Percentiles rank a stretch among this genome's conserved stretches.
These are phyloP conservation scores for Lagodon rhomboides DNA, from an alignment of 2,797 vertebrate species.

Conservation along the genomic window DNA sequence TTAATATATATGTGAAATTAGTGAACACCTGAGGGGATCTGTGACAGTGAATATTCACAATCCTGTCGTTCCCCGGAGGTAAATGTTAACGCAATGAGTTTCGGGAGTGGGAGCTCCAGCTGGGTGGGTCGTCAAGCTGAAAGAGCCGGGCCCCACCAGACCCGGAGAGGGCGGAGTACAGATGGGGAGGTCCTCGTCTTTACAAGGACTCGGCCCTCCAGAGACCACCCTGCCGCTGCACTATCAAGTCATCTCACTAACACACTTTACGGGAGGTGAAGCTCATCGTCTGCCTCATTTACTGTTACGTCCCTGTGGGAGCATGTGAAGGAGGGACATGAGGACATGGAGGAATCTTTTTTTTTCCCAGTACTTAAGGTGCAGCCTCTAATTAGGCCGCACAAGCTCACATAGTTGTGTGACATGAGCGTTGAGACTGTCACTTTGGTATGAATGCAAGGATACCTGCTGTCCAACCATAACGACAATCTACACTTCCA, in stretches of 20 bases:
- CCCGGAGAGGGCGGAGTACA: conserved; percentile 48
- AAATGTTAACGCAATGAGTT: conserved; percentile 24
- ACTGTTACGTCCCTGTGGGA: conserved; percentile 48
- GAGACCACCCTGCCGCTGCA: conserved; percentile 73
- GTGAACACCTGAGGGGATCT: neutral
- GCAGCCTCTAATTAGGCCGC: neutral
- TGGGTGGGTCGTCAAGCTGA: conserved; percentile 59
- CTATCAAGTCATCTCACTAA: conserved; percentile 62
- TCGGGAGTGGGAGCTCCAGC: conserved; percentile 43
- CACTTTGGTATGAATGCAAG: neutral
- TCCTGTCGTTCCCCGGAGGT: conserved; percentile 18
- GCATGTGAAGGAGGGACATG: neutral
- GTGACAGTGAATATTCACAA: conserved; percentile 24
- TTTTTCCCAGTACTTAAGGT: neutral
- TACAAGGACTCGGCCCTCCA: conserved; percentile 60
- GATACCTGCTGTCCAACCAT: neutral
- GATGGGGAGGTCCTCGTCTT: conserved; percentile 69
- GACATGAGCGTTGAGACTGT: neutral
- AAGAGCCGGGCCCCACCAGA: conserved; percentile 41
- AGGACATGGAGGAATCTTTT: conserved; percentile 2
- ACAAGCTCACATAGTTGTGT: neutral
- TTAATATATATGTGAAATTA: neutral
- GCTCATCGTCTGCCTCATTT: conserved; percentile 64
- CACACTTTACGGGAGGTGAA: conserved; percentile 71
- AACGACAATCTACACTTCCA: neutral